Evolutionary conservation across 2,888 invertebrate species (phyloP).

Genomic region (Metopia argyrocephala): DNA sequence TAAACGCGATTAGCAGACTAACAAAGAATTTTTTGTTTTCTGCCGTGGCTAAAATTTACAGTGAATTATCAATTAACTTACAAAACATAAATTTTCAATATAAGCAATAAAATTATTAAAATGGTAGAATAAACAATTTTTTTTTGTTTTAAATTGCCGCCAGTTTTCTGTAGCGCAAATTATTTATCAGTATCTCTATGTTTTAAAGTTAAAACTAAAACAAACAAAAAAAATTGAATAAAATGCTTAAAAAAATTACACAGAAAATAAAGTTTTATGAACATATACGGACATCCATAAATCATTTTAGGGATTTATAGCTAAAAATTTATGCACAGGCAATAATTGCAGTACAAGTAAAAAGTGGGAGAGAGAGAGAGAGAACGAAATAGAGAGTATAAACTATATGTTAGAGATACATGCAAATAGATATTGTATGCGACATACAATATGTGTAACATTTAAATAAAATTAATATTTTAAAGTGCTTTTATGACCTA

Average conservation of each 20-base stretch:
- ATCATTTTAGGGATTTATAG: slow-evolving; percentile 52
- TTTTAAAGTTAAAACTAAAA: background rate
- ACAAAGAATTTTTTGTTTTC: background rate
- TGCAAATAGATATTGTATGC: background rate
- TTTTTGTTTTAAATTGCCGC: no score
- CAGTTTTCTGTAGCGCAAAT: background rate
- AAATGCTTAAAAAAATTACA: slow-evolving; percentile 19
- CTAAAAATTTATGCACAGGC: background rate
- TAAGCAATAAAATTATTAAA: background rate
- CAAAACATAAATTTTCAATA: background rate
- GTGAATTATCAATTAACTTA: background rate
- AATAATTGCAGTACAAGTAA: background rate
- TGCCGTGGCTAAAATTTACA: background rate
- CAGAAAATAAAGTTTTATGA: slow-evolving; percentile 38
- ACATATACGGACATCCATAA: slow-evolving; percentile 52
- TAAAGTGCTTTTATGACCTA: slow-evolving; percentile 55
- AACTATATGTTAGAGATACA: background rate
- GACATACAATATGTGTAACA: slow-evolving; percentile 3
- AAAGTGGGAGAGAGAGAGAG: no score
- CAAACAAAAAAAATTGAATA: background rate
- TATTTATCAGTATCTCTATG: slow-evolving; percentile 3
- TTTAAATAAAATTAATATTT: slow-evolving; percentile 57
- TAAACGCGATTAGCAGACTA: no score
- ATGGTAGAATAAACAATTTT: background rate
- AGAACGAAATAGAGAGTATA: no score